Percentiles rank a stretch among this genome's conserved stretches.
phyloP scores from a whole-genome alignment of 1,140 invertebrate genomes.

The Apis mellifera region DNA sequence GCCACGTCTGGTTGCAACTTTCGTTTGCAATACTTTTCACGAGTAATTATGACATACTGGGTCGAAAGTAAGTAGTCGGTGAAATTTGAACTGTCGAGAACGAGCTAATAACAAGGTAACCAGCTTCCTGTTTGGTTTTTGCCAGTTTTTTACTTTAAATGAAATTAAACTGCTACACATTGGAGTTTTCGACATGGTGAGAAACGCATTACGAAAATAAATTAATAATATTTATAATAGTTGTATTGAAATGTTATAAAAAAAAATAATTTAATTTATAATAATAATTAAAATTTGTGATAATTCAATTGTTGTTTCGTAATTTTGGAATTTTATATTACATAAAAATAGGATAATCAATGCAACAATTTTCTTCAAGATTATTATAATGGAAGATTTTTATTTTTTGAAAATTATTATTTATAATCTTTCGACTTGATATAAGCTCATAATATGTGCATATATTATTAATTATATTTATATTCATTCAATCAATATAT shows the following conservation, averaged over 20 bases:
- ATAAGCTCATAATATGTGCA: too few species aligned
- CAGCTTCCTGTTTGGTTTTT: slow-evolving; percentile 28
- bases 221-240: not conserved
- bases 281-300: too few species aligned
- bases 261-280: too few species aligned
- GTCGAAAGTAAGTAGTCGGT: slow-evolving; percentile 35
- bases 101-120: slow-evolving; percentile 41
- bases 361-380: too few species aligned
- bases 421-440: too few species aligned
- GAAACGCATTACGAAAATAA: not conserved
- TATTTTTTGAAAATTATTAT: too few species aligned
- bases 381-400: too few species aligned
- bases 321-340: not conserved
- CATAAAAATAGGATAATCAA: too few species aligned
- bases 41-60: slow-evolving; percentile 44
- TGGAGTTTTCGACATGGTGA: not conserved
- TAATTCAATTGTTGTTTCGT: not conserved
- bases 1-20: slow-evolving; percentile 18
- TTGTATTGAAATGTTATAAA: too few species aligned
- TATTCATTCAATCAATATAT: too few species aligned
- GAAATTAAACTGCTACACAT: slow-evolving; percentile 54
- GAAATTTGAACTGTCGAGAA: slow-evolving; percentile 40
- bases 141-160: slow-evolving; percentile 61
- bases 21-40: slow-evolving; percentile 33
- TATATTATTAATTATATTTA: too few species aligned